Evolutionary conservation across 2,113 vertebrate genomes (phyloP).

Genomic region (Nesogale talazaci): DNA sequence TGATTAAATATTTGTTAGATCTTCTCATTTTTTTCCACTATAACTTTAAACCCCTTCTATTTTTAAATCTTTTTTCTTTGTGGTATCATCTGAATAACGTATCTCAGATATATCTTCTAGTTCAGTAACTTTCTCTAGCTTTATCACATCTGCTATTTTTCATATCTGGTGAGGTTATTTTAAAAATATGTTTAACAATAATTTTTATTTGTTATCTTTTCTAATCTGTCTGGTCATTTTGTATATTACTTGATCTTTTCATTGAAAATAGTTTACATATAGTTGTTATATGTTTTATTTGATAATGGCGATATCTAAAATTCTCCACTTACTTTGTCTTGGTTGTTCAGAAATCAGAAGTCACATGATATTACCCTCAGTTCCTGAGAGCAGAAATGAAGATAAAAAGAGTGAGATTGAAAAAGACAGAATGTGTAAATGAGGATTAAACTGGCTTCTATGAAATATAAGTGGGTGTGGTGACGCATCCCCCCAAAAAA

Average conservation of each 20-base stretch:
- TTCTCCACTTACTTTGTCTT: not conserved
- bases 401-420: not conserved
- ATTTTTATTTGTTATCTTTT: not conserved
- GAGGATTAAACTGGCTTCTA: no score
- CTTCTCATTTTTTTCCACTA: not conserved
- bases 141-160: not conserved
- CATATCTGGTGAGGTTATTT: not conserved
- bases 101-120: not conserved
- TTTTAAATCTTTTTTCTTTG: slow-evolving; percentile 21
- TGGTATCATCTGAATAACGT: not conserved
- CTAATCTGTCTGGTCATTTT: not conserved
- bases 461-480: no score
- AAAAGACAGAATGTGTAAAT: not conserved
- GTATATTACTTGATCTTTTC: no score
- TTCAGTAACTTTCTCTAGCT: not conserved
- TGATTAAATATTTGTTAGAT: not conserved
- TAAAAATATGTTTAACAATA: not conserved
- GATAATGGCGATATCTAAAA: not conserved
- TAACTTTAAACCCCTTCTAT: not conserved
- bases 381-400: not conserved
- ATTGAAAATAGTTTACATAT: no score
- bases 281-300: not conserved
- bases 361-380: not conserved
- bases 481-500: no score
- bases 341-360: not conserved